Conservation (phyloP, 2,113 vertebrate species). For the Oryzias melastigma region DNA sequence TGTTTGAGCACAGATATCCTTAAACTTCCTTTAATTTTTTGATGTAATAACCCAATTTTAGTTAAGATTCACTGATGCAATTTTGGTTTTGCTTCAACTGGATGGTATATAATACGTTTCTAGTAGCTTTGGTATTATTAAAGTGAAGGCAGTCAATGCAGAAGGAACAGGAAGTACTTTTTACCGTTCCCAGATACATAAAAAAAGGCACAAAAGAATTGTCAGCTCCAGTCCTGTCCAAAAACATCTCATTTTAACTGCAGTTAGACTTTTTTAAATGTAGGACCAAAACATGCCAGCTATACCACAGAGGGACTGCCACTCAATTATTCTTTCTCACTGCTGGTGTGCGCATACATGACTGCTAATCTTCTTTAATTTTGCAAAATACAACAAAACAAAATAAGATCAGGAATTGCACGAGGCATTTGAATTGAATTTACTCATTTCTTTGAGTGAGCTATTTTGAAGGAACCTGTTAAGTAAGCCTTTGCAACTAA, state of each 20-base stretch:
- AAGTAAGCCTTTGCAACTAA: too few species aligned
- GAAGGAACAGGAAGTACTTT: slow-evolving; percentile 32
- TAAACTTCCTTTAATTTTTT: slow-evolving; percentile 4
- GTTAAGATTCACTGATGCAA: too few species aligned
- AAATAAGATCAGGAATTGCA: not conserved
- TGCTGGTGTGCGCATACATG: not conserved
- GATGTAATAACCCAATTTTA: too few species aligned
- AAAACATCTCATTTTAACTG: not conserved
- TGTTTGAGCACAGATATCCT: slow-evolving; percentile 29
- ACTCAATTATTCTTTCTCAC: not conserved
- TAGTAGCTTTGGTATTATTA: not conserved
- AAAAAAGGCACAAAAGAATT: slow-evolving; percentile 8
- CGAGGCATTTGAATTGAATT: not conserved
- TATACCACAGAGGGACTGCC: not conserved
- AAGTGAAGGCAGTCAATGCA: slow-evolving; percentile 33
- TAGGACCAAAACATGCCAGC: slow-evolving; percentile 1
- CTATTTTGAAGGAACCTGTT: not conserved
- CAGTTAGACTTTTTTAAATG: not conserved
- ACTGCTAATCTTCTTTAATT: not conserved
- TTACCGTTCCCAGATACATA: slow-evolving; percentile 38
- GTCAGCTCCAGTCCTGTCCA: not conserved
- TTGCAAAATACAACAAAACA: not conserved
- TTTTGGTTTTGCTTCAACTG: too few species aligned
- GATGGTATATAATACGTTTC: too few species aligned
- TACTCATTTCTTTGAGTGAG: not conserved